These are phyloP conservation scores for Lycocerus yunnanus DNA, from an alignment of 2,888 invertebrate genomes.

Conservation along the genomic window DNA sequence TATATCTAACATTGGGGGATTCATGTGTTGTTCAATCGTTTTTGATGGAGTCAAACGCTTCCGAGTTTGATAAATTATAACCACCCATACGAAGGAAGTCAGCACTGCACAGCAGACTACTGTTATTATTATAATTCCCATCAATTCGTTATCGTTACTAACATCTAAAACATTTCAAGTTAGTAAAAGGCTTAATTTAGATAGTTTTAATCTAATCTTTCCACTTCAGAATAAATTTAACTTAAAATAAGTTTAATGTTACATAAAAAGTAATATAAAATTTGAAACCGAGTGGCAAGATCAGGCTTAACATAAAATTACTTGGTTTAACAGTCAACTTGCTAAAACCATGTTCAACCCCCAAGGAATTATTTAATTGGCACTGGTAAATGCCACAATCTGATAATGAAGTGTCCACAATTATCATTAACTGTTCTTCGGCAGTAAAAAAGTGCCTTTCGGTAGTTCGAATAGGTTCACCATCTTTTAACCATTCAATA, in stretches of 20 bases:
- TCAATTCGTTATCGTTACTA: conserved; percentile 73
- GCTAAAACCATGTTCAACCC: conserved; percentile 74
- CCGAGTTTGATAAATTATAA: conserved; percentile 85
- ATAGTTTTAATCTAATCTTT: not conserved
- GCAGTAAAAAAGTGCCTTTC: conserved; percentile 87
- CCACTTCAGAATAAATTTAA: not conserved
- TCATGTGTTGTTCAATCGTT: conserved; percentile 56
- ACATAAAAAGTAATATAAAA: not conserved
- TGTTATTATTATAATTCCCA: conserved; percentile 87
- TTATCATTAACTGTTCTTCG: conserved; percentile 85
- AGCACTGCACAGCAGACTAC: conserved; percentile 89
- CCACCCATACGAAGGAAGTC: conserved; percentile 91
- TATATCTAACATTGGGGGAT: conserved; percentile 41
- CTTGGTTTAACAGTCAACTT: conserved; percentile 72
- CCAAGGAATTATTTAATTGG: conserved; percentile 84
- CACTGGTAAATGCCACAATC: conserved; percentile 91
- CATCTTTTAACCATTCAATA: conserved; percentile 86
- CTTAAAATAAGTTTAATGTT: not conserved
- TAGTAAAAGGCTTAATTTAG: not conserved
- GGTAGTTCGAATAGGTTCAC: conserved; percentile 69
- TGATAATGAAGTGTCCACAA: conserved; percentile 74
- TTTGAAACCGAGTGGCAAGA: not conserved
- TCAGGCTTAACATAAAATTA: conserved; percentile 40
- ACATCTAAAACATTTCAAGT: conserved; percentile 24
- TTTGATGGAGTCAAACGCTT: conserved; percentile 62